Base-by-base conservation (phyloP, 2,113 vertebrate genomes). In the Colinus virginianus region DNA sequence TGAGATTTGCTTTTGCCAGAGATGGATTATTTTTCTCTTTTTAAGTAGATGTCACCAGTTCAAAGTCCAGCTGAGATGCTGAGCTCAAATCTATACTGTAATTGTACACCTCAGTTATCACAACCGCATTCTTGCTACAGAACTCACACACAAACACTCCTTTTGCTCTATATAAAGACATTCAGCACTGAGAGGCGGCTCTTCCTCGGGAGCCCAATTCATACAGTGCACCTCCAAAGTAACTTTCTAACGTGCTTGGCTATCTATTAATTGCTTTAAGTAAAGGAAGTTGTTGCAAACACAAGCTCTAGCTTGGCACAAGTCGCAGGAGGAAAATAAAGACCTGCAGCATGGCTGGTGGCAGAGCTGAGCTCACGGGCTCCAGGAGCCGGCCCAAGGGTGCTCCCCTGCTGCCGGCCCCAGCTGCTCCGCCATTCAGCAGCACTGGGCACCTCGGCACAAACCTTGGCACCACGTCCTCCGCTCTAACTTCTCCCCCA, bases 401-500 rank as follows among this genome's bases (percentile, higher is more conserved):
- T 90, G 88, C 62, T 58, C 80, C 46, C 61, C 83, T 90, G 86
- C 90, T 72, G 16, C 88, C 13, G 88, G 20, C 71, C 88, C 69
- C 95, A 82, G 91, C 87, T 87, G 94, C 93, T 89, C 71, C 48
- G 78, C 26, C 84, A 92, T 64, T 87, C 88, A 20, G 67, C 2
- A 34, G 59, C 21, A 14, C 32, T 13, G 0, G 56, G 76, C 71
- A 90, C 18, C 43, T 1, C 3, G 8, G 63, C 91, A 94, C 78
- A 94, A 87, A 64, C 72, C 93, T 96, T 96, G 95, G 95, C 96
- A 94, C 78, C 70, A 70, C 26, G 53, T 94, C 84, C 89, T 72
- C 80, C 81, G 67, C 84, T 79, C 89, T 94, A 69, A 89, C 45
- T 90, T 70, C 90, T 77, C 40, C 84, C 87, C 92, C 96, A 96